These are phyloP conservation scores for Moxostoma hubbsi DNA, from an alignment of 2,797 vertebrate species.

Conservation along the genomic window DNA sequence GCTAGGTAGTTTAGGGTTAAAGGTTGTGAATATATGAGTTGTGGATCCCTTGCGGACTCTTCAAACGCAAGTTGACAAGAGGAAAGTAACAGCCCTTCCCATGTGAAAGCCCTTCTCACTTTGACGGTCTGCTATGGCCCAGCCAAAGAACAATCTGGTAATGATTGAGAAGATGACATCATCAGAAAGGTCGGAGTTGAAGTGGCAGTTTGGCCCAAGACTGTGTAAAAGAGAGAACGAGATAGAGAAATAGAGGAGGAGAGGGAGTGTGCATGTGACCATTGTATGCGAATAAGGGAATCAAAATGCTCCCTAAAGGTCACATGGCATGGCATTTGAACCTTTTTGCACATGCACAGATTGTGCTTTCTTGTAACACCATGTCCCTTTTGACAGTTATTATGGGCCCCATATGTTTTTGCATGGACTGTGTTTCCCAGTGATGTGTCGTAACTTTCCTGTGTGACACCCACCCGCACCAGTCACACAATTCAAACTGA, in stretches of 20 bases:
- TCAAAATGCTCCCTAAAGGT: constrained; percentile 11
- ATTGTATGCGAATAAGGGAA: constrained; percentile 22
- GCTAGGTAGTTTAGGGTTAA: constrained; percentile 4
- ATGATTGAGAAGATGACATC: constrained; percentile 65
- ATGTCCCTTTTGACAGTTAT: constrained; percentile 32
- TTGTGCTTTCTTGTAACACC: constrained; percentile 24
- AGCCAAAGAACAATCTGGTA: constrained; percentile 61
- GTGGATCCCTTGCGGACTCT: constrained; percentile 33
- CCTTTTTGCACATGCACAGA: neutral
- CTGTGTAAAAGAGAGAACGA: neutral
- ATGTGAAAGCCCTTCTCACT: constrained; percentile 54
- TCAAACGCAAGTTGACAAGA: constrained; percentile 55
- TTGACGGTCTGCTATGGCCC: constrained; percentile 50
- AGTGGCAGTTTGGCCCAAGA: constrained; percentile 41
- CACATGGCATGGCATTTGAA: neutral
- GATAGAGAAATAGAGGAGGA: constrained; percentile 27
- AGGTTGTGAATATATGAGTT: constrained; percentile 43
- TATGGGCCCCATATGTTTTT: constrained; percentile 16
- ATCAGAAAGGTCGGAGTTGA: constrained; percentile 47
- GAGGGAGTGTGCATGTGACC: constrained; percentile 9
- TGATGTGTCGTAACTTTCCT: neutral
- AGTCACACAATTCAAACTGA: constrained; percentile 3
- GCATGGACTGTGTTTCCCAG: neutral
- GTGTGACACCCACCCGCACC: constrained; percentile 2
- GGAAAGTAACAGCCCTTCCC: constrained; percentile 55